Conservation (phyloP, 2,888 invertebrate species). For the Pecten maximus region DNA sequence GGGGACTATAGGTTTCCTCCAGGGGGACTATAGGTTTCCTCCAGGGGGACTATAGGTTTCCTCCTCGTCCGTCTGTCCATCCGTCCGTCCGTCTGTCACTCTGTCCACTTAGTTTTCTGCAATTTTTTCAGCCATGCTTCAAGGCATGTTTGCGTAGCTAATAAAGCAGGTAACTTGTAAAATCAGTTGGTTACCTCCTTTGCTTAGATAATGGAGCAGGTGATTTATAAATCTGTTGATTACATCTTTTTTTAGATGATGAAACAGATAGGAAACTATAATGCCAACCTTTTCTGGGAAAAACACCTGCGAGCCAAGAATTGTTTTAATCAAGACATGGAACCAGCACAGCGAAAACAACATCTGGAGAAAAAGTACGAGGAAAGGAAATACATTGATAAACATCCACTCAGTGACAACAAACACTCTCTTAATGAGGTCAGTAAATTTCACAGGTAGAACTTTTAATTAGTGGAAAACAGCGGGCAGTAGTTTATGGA, state of each 20-base stretch:
- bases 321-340: constrained; percentile 63
- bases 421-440: constrained; percentile 75
- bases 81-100: too few relatives aligned
- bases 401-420: constrained; percentile 64
- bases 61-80: too few relatives aligned
- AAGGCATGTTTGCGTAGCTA: too few relatives aligned
- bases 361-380: constrained; percentile 77
- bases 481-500: too few relatives aligned
- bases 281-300: constrained; percentile 79
- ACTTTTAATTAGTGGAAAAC: neutral
- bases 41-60: too few relatives aligned
- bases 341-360: constrained; percentile 66
- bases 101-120: too few relatives aligned
- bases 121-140: too few relatives aligned
- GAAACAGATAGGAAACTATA: constrained; percentile 78
- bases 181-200: too few relatives aligned
- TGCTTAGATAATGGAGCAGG: too few relatives aligned
- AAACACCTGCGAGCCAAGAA: constrained; percentile 57
- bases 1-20: too few relatives aligned
- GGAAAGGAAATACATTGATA: constrained; percentile 68
- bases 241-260: constrained; percentile 71
- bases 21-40: too few relatives aligned
- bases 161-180: too few relatives aligned
- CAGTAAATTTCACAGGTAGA: constrained; percentile 31
- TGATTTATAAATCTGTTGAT: neutral